Base-by-base conservation (phyloP, 2,888 invertebrate genomes). In the Azorinus chamasolen region DNA sequence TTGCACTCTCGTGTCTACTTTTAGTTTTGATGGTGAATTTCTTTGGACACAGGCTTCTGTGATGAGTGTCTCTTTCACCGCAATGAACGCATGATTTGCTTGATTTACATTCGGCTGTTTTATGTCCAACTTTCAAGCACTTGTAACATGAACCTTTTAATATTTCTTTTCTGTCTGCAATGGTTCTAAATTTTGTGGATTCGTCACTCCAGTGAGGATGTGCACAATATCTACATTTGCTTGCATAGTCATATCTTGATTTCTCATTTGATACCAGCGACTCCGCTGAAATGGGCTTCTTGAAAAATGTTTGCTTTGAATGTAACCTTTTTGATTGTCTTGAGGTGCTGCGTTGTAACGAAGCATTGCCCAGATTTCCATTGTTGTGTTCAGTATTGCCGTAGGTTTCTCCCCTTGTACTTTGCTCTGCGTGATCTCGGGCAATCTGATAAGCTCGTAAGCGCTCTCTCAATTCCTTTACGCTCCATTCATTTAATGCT, bases 11-110 rank as follows among this genome's bases (percentile, higher is more conserved):
- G 10, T 32, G 32, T 32, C 32, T 32, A 32, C 32, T 32, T 32
- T 32, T 4, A 6, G 32, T 32, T 32, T 32, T 32, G 32, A 32
- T 12, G 27, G 18, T 22, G 39, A 64, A 70, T 43, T 54, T 65
- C 37, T 64, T 61, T 8, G 41, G 54, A 27, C 73, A 66, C 18
- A 74, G 51, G 46, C 62, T 74, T 32, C 74, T 75, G 53, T 69
- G 69, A 24, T 69, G 58, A 3, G 20, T 46, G 43, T 75, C 48
- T 20, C 20, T 50, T 68, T 68, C 41, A 32, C 62, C n/a, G 27
- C 74, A 62, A 51, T 68, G 48, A 3, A 62, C 62, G 66, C 68
- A 74, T 14, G 43, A 18, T 55, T 57, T 68, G 20, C 24, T 57
- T 24, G 45, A 3, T 53, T 51, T 69, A 55, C 63, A 74, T n/a